These are phyloP conservation scores for Bufotes viridis DNA, from an alignment of 2,797 vertebrate species.

Conservation along the genomic window DNA sequence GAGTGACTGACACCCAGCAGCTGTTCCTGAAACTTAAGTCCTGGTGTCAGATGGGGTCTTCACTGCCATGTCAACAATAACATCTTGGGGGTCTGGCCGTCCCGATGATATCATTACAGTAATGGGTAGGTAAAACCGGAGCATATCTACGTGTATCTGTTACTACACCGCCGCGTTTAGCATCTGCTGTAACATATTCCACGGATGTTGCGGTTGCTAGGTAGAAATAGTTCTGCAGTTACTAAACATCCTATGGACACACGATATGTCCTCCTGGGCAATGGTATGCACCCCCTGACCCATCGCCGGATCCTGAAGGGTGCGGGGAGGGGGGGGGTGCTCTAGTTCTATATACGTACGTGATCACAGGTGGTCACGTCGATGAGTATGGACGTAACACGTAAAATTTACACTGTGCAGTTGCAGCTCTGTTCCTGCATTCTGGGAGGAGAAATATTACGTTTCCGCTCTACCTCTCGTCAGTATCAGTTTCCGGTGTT, in stretches of 20 bases:
- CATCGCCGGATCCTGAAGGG: no score
- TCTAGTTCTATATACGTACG: no score
- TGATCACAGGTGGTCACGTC: no score
- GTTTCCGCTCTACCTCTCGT: background rate
- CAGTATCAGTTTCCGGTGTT: background rate
- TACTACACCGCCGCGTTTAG: no score
- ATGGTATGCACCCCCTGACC: no score
- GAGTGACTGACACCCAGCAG: constrained; percentile 12
- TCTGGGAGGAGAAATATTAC: background rate
- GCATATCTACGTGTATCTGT: background rate
- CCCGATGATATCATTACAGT: no score
- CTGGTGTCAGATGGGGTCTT: background rate
- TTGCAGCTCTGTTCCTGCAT: background rate
- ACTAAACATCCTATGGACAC: background rate
- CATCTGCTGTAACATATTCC: background rate
- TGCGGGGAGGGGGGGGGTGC: no score
- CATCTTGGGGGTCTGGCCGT: background rate
- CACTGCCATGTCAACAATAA: constrained; percentile 4
- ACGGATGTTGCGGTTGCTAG: background rate
- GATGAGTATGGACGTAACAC: no score
- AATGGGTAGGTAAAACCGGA: background rate
- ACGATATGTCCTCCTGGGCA: background rate
- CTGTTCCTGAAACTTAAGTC: constrained; percentile 29
- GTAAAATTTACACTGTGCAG: background rate
- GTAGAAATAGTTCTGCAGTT: background rate